A percentile compares a stretch with the other conserved stretches of the same genome.
phyloP scores from a whole-genome alignment of 2,888 invertebrate species.

The Phaedon cochleariae region DNA sequence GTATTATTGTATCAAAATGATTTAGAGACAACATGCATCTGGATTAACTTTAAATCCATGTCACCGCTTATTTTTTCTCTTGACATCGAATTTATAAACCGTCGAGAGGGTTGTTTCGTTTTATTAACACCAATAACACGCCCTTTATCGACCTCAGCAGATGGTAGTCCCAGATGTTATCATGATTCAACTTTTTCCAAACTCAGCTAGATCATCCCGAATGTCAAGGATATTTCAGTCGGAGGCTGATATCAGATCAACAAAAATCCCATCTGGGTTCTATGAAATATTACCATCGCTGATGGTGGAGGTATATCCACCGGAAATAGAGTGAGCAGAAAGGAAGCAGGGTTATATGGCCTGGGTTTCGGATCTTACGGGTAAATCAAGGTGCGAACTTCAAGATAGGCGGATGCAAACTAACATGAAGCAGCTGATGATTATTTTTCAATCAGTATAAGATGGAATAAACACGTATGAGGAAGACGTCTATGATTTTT shows the following conservation, averaged over 20 bases:
- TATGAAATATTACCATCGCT: constrained; percentile 11
- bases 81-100: not conserved
- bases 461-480: not conserved
- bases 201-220: not conserved
- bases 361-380: not conserved
- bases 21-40: no score
- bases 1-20: no score
- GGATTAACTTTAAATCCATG: no score
- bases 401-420: not conserved
- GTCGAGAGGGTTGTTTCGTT: not conserved
- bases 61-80: not conserved
- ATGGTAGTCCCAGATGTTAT: not conserved
- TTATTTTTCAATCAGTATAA: not conserved
- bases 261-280: constrained; percentile 20
- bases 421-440: not conserved
- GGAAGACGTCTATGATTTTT: not conserved
- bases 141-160: not conserved
- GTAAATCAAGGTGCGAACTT: not conserved
- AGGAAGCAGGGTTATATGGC: constrained; percentile 13
- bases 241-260: constrained; percentile 7
- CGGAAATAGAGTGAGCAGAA: constrained; percentile 13
- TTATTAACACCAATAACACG: not conserved
- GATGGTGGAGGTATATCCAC: constrained; percentile 7
- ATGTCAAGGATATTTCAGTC: constrained; percentile 11
- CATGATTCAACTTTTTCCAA: not conserved